Conservation (phyloP, 30 jellyfish, hydroid and myxozoan genomes). For the Hydra vulgaris region DNA sequence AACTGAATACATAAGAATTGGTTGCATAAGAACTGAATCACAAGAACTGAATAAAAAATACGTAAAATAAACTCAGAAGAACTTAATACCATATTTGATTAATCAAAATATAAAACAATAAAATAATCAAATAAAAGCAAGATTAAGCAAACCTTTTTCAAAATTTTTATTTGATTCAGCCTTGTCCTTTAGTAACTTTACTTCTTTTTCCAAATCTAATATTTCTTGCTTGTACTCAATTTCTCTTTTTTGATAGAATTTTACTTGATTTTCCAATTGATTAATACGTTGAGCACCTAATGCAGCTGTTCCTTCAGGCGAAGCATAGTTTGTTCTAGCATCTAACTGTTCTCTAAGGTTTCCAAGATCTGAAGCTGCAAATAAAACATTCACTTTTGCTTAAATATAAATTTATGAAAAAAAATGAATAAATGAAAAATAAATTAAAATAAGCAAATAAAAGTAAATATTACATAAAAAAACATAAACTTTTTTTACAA, state of each 20-base stretch:
- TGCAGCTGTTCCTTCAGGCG: constrained; percentile 15
- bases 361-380: constrained; percentile 26
- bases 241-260: constrained; percentile 28
- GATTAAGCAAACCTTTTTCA: not conserved
- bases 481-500: no score
- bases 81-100: no score
- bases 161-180: not conserved
- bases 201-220: constrained; percentile 20
- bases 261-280: constrained; percentile 45
- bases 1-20: no score
- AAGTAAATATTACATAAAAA: no score
- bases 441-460: no score
- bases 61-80: no score
- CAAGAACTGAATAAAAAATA: no score
- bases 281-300: constrained; percentile 27
- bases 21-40: no score
- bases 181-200: constrained; percentile 3
- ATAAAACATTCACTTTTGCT: no score
- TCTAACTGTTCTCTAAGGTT: constrained; percentile 34
- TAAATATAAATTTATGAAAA: no score
- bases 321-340: constrained; percentile 7
- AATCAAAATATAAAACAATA: not conserved
- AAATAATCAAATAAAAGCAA: no score
- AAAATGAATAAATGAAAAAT: no score
- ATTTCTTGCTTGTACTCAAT: constrained; percentile 21